Evolutionary conservation across 2,797 vertebrate genomes (phyloP), one percentile per base, ranked within the genome.

Genomic region (Discoglossus pictus): DNA sequence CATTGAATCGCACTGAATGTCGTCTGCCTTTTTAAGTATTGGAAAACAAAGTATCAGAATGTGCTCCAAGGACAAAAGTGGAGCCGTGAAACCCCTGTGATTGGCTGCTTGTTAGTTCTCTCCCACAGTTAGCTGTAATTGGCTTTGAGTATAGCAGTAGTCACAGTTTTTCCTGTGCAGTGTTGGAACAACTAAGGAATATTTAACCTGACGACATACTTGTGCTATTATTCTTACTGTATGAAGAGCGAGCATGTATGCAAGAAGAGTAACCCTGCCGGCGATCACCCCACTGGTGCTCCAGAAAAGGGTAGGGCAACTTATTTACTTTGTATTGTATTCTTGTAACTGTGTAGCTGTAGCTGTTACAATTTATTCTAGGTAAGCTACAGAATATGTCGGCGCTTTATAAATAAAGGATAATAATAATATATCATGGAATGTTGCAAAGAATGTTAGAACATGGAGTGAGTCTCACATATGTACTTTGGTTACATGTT

Each of bases 231-330:
- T 58, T 79, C 53, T 53, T 81, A 40, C 76, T 54, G 50, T 39
- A 61, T 39, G 76, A 74, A 82, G 75, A 75, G 54, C 78, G 90
- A 88, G 78, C 74, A 96, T 97, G 80, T 86, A 81, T 82, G 91
- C 92, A 3, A 93, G 95, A 85, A 93, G 95, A 89, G 92, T 90
- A 68, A 96, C 93, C 7, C 74, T 97, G 83, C 93, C 96, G 61
- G 87, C 91, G 71, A 92, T 97, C 78, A 94, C 91, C 38, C 93
- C 95, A 69, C 76, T 96, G 73, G 87, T 89, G 84, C 89, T 95
- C 65, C 92, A 92, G 75, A 96, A 93, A 74, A 76, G 84, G 82
- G 82, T 88, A 87, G 60, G 83, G 72, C 60, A 38, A 80, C 59
- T 8, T 44, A 65, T 58, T 20, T n/a, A 10, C 21, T 21, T 44